Evolutionary conservation across 2,113 vertebrate species (phyloP), one percentile per base, ranked within the genome.

Genomic region (Mus pahari): DNA sequence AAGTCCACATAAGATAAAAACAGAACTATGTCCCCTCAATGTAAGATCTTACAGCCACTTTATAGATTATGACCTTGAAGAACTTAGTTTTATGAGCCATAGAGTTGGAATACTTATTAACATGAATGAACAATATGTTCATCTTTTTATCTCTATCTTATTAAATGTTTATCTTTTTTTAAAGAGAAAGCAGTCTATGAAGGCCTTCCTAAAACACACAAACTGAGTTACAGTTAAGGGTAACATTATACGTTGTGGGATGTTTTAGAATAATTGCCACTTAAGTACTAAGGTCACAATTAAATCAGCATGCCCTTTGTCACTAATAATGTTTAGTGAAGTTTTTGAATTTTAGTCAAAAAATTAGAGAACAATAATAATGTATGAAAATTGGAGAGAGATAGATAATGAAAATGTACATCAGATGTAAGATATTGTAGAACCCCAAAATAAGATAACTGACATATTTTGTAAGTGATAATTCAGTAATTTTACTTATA

Each of bases 391-490:
- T 33, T 83, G 6, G 24, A 91, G 78, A 95, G 12, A 2, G 48
- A 86, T 3, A 10, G 17, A 17, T 4, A 22, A 20, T 68, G 10
- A 48, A 50, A 86, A 50, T n/a, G 4, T n/a, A 28, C 1, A 55
- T 19, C 39, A 83, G 92, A 55, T 90, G 5, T 48, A 62, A 36
- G 62, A 95, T 14, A 39, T 90, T 94, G 22, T 74, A 24, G 12
- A 90, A 90, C n/a, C 0, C 0, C 2, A 16, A 84, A 84, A 3
- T 84, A 95, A 84, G 58, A 13, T 4, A 94, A 70, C 31, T 79
- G 12, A 53, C 77, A 94, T 8, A 66, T 12, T 82, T 96, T 97
- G 28, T 58, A 86, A 12, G 31, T 48, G 58, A 71, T n/a, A 50
- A 45, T 17, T 68, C 31, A 50, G 19, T 24, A 66, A 8, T 36